These are phyloP conservation scores for Microcebus lehilahytsara DNA, from an alignment of 2,113 vertebrate genomes.

Conservation along the genomic window DNA sequence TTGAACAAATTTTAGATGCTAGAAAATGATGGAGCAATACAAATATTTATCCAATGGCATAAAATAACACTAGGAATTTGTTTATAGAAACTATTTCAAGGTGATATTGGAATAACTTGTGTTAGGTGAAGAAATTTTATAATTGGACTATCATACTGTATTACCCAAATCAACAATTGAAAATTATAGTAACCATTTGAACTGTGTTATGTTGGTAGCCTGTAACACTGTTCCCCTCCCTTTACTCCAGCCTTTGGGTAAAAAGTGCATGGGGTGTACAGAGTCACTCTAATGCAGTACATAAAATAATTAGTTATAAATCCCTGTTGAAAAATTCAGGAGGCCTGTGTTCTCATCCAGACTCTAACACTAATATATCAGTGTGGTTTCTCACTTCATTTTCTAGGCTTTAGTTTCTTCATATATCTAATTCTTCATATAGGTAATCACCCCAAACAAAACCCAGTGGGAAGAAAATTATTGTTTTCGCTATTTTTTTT, in stretches of 20 bases:
- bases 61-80: not conserved
- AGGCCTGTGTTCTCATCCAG: not conserved
- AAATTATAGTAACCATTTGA: slow-evolving; percentile 5
- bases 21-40: not conserved
- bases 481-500: not conserved
- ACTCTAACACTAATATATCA: not conserved
- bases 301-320: not conserved
- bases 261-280: not conserved
- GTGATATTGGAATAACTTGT: not conserved
- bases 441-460: not conserved
- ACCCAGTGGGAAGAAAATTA: not conserved
- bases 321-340: not conserved
- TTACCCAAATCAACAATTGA: not conserved
- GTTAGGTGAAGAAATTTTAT: not conserved
- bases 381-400: not conserved
- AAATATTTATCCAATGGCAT: not conserved
- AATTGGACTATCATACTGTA: not conserved
- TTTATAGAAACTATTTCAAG: not conserved
- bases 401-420: not conserved
- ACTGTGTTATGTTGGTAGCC: not conserved
- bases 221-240: not conserved
- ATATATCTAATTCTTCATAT: not conserved
- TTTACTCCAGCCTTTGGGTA: not conserved
- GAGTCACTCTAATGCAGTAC: not conserved
- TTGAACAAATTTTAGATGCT: not conserved